Conservation (phyloP, 2,797 vertebrate genomes). For the Gallinago nigripennis region DNA sequence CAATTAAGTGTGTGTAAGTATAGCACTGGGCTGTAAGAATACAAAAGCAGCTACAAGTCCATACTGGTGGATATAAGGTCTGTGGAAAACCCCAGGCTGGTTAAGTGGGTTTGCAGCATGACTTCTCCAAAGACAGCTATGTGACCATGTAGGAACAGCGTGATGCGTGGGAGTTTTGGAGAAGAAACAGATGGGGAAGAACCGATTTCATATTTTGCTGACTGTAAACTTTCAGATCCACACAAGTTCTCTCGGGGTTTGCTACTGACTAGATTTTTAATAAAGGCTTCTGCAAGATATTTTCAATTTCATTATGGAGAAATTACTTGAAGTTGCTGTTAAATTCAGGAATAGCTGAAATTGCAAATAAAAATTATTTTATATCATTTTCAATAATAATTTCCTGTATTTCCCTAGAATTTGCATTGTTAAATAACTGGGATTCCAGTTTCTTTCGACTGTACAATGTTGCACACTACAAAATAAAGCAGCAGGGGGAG, state of each 20-base stretch:
- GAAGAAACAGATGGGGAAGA: background rate
- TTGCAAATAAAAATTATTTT: background rate
- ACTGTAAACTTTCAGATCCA: background rate
- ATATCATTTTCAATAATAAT: background rate
- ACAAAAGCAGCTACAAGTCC: background rate
- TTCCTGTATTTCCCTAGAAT: background rate
- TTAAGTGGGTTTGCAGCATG: background rate
- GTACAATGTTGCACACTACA: background rate
- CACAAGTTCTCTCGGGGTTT: background rate
- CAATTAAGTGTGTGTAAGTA: fast-evolving
- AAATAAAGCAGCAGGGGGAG: constrained; percentile 29
- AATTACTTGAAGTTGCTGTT: background rate
- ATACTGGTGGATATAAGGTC: background rate
- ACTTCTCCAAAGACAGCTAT: background rate
- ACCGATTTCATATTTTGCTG: background rate
- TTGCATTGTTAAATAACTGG: background rate
- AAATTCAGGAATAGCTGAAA: background rate
- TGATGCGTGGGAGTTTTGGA: background rate
- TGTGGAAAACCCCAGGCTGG: background rate
- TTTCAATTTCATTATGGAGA: background rate
- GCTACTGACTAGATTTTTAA: background rate
- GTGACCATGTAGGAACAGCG: background rate
- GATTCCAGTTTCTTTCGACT: background rate
- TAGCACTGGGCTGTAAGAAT: fast-evolving
- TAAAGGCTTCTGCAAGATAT: background rate